phyloP scores from a whole-genome alignment of 2,797 vertebrate genomes.

The Acanthurus tractus region DNA sequence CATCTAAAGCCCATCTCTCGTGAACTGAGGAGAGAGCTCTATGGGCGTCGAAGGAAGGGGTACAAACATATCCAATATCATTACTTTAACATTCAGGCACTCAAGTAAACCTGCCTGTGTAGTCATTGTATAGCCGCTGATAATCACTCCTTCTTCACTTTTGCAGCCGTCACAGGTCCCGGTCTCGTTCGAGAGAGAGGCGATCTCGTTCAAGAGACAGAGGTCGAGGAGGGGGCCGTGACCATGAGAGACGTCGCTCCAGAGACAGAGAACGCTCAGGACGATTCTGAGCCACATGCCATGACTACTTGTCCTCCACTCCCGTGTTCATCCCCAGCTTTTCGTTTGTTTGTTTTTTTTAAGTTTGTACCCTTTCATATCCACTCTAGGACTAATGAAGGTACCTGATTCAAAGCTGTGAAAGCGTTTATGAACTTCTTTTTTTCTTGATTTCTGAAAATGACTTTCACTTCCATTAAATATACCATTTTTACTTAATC shows the following conservation, averaged over 20 bases:
- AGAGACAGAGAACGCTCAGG: slow-evolving; percentile 95
- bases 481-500: slow-evolving; percentile 72
- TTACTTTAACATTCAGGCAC: neutral
- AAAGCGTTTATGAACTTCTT: slow-evolving; percentile 70
- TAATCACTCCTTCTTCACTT: slow-evolving; percentile 1
- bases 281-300: slow-evolving; percentile 90
- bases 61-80: slow-evolving; percentile 60
- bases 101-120: neutral
- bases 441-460: slow-evolving; percentile 81
- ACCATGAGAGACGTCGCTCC: slow-evolving; percentile 92
- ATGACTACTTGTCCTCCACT: slow-evolving; percentile 48
- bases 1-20: slow-evolving; percentile 98
- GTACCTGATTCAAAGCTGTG: slow-evolving; percentile 88
- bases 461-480: slow-evolving; percentile 77
- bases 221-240: slow-evolving; percentile 85
- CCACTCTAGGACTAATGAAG: slow-evolving; percentile 65
- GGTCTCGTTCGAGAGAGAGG: slow-evolving; percentile 92
- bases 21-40: slow-evolving; percentile 95
- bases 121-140: neutral
- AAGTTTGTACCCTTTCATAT: slow-evolving; percentile 64
- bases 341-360: slow-evolving; percentile 36
- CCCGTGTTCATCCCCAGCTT: slow-evolving; percentile 39
- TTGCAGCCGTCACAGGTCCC: slow-evolving; percentile 85
- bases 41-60: slow-evolving; percentile 96
- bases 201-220: slow-evolving; percentile 93